Evolutionary conservation across 2,797 vertebrate species (phyloP), one percentile per base, ranked within the genome.

Genomic region (Sternarchorhynchus goeldii): DNA sequence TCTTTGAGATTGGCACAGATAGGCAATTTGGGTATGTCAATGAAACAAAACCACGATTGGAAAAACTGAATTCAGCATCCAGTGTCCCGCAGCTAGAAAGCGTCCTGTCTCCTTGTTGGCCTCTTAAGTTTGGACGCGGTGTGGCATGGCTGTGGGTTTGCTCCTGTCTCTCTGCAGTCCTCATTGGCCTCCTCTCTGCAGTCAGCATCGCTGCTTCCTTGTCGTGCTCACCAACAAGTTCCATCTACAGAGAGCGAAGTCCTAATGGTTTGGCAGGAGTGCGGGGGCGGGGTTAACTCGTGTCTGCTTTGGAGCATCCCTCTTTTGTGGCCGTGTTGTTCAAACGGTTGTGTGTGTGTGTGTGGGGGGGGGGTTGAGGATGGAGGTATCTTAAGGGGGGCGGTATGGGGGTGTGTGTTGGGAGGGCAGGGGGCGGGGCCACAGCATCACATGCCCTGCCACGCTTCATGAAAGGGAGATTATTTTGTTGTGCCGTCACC

Each of bases 401-500:
- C 10, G 39, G 39, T 41, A 8, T 41, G 5, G 4, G 10, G 39
- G 5, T 41, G 39, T 6, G 39, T 10, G 45, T 50, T 12, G 45
- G 12, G 45, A 2, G 14, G 45, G 10, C 1, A 7, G 0, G 34
- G 45, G 45, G 10, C 14, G 45, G 10, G 2, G 45, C 45, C 45
- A 50, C 45, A 12, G 8, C 45, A 45, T 2, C 6, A 8, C 41
- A 45, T 7, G 36, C 41, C 18, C 25, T 0, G 57, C 2, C 58
- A 12, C 29, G 5, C 21, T 18, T 50, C 63, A 63, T 32, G 73
- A 31, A 36, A 63, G 20, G 18, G 64, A 55, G 7, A 41, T 18
- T 12, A 18, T 45, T 31, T 50, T 72, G 55, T 66, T 72, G 67
- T 58, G 53, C 53, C 20, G 79, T 81, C 56, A 10, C 79, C 69